phyloP scores from a whole-genome alignment of 1,140 invertebrate species.

The Cydia amplana region DNA sequence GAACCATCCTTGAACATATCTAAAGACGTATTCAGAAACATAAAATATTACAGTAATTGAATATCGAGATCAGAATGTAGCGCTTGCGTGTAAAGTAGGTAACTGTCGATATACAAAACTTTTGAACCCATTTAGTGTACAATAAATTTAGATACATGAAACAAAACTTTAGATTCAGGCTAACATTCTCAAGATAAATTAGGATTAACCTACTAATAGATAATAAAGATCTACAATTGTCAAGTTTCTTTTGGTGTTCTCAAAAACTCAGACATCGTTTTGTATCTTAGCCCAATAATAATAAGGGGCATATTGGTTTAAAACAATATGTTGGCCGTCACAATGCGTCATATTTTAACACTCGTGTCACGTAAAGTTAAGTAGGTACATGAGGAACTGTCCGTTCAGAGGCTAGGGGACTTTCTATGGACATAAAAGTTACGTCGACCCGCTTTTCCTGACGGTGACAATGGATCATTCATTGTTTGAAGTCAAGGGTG shows the following conservation, averaged over 20 bases:
- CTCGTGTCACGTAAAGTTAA: slow-evolving; percentile 43
- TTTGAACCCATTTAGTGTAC: too few species aligned
- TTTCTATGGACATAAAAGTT: slow-evolving; percentile 21
- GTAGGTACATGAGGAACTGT: slow-evolving; percentile 35
- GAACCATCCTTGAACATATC: too few species aligned
- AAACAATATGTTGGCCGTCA: slow-evolving; percentile 25
- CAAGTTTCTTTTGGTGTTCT: not conserved
- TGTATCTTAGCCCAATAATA: not conserved
- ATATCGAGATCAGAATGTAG: too few species aligned
- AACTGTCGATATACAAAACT: too few species aligned
- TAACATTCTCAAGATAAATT: too few species aligned
- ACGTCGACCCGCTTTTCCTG: slow-evolving; percentile 6
- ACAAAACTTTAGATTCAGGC: too few species aligned
- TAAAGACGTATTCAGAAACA: too few species aligned
- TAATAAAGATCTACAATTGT: not conserved
- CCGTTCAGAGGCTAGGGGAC: slow-evolving; percentile 7
- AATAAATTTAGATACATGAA: too few species aligned
- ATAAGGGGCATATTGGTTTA: not conserved
- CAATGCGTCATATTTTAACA: slow-evolving; percentile 46
- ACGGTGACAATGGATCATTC: not conserved
- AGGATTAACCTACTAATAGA: not conserved
- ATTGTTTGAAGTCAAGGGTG: slow-evolving; percentile 17
- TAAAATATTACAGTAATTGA: too few species aligned
- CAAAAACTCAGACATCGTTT: not conserved
- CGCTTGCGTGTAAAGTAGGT: too few species aligned